Conservation (phyloP, 2,888 invertebrate genomes). For the Mongoloraphidia duomilia region DNA sequence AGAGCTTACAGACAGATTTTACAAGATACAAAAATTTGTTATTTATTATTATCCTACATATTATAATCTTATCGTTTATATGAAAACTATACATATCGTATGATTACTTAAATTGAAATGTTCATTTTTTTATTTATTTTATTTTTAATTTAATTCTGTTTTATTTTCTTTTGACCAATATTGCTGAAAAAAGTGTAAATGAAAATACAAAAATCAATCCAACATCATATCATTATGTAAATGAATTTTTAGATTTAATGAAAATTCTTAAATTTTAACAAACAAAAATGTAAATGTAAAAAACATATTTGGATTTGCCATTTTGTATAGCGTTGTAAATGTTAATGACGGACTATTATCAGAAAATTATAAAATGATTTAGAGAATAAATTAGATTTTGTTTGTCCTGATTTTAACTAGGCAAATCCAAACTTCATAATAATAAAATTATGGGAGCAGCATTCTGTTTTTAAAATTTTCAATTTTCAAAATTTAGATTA, state of each 20-base stretch:
- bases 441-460: not conserved
- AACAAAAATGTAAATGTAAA: not conserved
- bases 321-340: not conserved
- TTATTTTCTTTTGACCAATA: no score
- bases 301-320: not conserved
- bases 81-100: constrained; percentile 1
- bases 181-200: no score
- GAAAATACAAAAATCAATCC: not conserved
- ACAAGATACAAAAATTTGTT: no score
- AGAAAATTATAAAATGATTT: not conserved
- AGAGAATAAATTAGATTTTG: no score
- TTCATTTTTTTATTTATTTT: not conserved
- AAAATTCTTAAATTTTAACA: constrained; percentile 1
- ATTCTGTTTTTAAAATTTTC: constrained; percentile 3
- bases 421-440: not conserved
- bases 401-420: not conserved
- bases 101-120: not conserved
- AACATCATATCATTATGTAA: constrained; percentile 7
- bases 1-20: no score
- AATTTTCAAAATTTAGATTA: constrained; percentile 8
- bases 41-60: not conserved
- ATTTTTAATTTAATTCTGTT: not conserved
- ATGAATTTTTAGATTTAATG: not conserved
- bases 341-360: not conserved
- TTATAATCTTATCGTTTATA: not conserved